phyloP scores from a whole-genome alignment of 2,797 vertebrate genomes.

The Micromesistius poutassou region DNA sequence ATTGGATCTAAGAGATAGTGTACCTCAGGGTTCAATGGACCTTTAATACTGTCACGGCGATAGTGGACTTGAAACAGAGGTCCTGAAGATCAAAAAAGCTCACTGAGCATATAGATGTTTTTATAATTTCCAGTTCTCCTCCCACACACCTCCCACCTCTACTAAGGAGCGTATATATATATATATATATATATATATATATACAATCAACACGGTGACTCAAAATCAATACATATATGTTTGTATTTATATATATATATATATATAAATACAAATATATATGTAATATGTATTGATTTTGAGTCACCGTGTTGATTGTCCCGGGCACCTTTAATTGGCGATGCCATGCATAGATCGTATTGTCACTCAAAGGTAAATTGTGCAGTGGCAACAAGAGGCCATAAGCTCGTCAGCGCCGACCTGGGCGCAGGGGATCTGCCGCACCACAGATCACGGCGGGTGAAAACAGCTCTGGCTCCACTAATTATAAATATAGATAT shows the following conservation, averaged over 20 bases:
- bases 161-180: conserved; percentile 28
- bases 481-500: background rate
- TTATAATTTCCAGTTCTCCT: conserved; percentile 7
- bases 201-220: too few relatives aligned
- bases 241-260: conserved; percentile 46
- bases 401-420: conserved; percentile 37
- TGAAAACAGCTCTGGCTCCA: background rate
- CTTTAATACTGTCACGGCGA: background rate
- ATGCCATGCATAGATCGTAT: conserved; percentile 45
- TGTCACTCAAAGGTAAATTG: conserved; percentile 53
- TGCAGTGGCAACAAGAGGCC: conserved; percentile 45
- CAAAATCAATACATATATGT: too few relatives aligned
- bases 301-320: conserved; percentile 25
- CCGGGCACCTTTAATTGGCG: conserved; percentile 60
- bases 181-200: too few relatives aligned
- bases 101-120: too few relatives aligned
- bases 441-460: conserved; percentile 3
- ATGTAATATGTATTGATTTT: background rate
- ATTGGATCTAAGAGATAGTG: background rate
- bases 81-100: background rate
- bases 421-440: background rate
- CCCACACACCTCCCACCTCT: conserved; percentile 28
- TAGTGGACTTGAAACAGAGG: background rate
- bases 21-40: background rate
- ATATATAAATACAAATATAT: too few relatives aligned